Conservation (phyloP, 2,797 vertebrate genomes). For the Tolypeutes matacus region DNA sequence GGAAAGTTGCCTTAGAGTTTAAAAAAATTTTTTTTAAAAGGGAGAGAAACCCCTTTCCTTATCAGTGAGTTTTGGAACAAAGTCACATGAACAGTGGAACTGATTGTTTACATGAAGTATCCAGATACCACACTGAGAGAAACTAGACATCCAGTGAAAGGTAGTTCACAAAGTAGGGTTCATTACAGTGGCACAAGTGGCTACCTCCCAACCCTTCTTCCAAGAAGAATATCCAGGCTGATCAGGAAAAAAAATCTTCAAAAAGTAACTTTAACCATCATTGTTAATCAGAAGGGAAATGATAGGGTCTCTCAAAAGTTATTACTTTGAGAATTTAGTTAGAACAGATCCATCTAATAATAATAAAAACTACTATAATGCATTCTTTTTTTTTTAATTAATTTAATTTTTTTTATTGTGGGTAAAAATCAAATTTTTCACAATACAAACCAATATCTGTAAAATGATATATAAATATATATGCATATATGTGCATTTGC, state of each 20-base stretch:
- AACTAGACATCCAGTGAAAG: neutral
- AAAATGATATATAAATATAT: too few relatives aligned
- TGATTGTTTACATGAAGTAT: conserved; percentile 12
- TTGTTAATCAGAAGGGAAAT: conserved; percentile 49
- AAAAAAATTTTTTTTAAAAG: too few relatives aligned
- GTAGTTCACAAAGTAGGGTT: too few relatives aligned
- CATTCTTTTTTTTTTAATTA: too few relatives aligned
- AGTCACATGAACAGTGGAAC: neutral
- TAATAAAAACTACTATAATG: conserved; percentile 7
- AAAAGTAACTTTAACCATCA: conserved; percentile 48
- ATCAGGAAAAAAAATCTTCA: neutral
- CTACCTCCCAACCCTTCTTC: neutral
- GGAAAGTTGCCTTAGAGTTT: conserved; percentile 2
- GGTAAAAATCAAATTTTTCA: too few relatives aligned
- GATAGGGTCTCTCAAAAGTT: conserved; percentile 16
- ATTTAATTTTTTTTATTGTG: too few relatives aligned
- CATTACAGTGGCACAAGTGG: neutral
- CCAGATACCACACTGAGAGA: conserved; percentile 7
- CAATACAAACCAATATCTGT: too few relatives aligned
- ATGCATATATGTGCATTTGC: too few relatives aligned
- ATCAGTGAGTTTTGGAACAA: neutral
- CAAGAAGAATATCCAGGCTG: neutral
- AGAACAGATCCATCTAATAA: conserved; percentile 56
- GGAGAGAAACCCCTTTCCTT: conserved; percentile 37
- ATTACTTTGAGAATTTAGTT: conserved; percentile 42